Evolutionary conservation across 2,888 invertebrate genomes (phyloP), one percentile per base, ranked within the genome.

Genomic region (Ornithoptera alexandrae): DNA sequence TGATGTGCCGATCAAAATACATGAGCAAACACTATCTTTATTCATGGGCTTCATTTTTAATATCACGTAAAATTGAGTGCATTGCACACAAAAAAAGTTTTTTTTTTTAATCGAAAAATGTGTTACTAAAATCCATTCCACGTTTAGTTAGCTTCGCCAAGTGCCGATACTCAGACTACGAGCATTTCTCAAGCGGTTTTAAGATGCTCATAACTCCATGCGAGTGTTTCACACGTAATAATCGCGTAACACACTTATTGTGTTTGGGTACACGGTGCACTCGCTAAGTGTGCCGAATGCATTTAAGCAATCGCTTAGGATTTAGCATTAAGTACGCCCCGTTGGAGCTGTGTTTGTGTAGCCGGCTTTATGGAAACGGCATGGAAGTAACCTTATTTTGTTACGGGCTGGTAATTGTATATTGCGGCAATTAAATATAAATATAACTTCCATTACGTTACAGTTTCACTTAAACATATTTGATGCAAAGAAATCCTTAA

Each of bases 151-250:
- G 17, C 80, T 6, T 63, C 67, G 70, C 74, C 71, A 76, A 76
- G 75, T 78, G 79, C 78, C 81, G 79, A 89, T 84, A 84, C 83
- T 84, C 79, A 81, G 78, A 74, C 76, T 75, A 76, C 75, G 82
- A 83, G 83, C 79, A 81, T 82, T 82, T 79, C 82, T 77, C 78
- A 79, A 83, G 80, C 79, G 78, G 80, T 81, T 84, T 85, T 85
- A 85, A 88, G 89, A 86, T 81, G 83, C 78, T 79, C 84, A 82
- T 90, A 89, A 88, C 84, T 86, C 84, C 77, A 74, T 78, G 75
- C 78, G 77, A 86, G 86, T 86, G 86, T 86, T 88, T 85, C 84
- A 83, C 87, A 86, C 85, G 80, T 83, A 84, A 84, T 89, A 89
- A 89, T 89, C 87, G 81, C 81, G 83, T 86, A 85, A 86, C 79